Evolutionary conservation across 2,888 invertebrate genomes (phyloP).

Genomic region (Leucophenga montana): DNA sequence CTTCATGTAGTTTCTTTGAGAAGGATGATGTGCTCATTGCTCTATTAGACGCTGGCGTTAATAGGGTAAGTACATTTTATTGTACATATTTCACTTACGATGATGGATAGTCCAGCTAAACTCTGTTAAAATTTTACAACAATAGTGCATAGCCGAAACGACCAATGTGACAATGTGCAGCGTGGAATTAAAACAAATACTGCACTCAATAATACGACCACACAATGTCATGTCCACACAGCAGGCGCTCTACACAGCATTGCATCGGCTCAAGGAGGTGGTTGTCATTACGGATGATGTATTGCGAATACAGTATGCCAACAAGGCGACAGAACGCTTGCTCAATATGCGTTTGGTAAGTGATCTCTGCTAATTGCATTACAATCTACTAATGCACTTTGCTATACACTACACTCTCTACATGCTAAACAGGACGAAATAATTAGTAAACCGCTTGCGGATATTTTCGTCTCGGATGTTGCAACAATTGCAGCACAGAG

Average conservation of each 20-base stretch:
- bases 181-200: conserved; percentile 84
- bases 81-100: too few species aligned
- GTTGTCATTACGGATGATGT: conserved; percentile 90
- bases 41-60: conserved; percentile 88
- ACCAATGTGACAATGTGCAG: conserved; percentile 77
- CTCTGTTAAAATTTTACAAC: conserved; percentile 3
- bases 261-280: conserved; percentile 89
- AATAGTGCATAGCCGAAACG: conserved; percentile 81
- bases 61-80: conserved; percentile 80
- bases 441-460: conserved; percentile 72
- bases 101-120: background rate
- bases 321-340: conserved; percentile 87
- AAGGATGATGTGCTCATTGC: conserved; percentile 87
- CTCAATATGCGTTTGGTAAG: conserved; percentile 81
- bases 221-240: conserved; percentile 84
- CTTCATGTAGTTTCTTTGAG: conserved; percentile 81
- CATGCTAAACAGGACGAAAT: conserved; percentile 72
- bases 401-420: background rate
- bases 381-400: conserved; percentile 4
- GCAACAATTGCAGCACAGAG: conserved; percentile 77
- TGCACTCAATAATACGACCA: conserved; percentile 83
- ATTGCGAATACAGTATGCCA: conserved; percentile 89
- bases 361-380: conserved; percentile 48
- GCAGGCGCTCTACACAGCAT: conserved; percentile 86
- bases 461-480: conserved; percentile 72